Conservation (phyloP, 2,888 invertebrate species). For the Cephus sareptanus region DNA sequence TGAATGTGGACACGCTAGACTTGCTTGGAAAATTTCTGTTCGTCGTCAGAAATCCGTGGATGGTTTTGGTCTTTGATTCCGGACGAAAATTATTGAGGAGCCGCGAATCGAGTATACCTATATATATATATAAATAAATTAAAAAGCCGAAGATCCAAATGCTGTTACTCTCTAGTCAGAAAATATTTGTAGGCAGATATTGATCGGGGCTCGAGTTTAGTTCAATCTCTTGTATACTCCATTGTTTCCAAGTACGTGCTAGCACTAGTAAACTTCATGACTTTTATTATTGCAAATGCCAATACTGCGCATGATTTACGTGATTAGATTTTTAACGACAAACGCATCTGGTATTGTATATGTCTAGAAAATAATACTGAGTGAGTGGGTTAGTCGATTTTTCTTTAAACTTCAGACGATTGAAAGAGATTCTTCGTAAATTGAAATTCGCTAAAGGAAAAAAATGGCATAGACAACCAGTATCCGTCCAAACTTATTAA, state of each 20-base stretch:
- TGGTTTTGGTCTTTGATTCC: not conserved
- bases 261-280: not conserved
- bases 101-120: not conserved
- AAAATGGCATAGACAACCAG: not conserved
- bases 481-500: not conserved
- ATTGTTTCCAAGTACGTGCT: not conserved
- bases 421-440: not conserved
- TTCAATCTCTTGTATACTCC: not conserved
- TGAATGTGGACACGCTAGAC: not conserved
- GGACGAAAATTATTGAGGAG: not conserved
- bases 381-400: not conserved
- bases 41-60: not conserved
- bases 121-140: not conserved
- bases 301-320: not conserved
- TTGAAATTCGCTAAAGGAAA: not conserved
- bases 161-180: conserved; percentile 1
- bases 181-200: not conserved
- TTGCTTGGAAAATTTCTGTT: not conserved
- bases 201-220: not conserved
- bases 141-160: not conserved
- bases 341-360: not conserved
- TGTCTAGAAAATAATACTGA: not conserved
- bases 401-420: not conserved
- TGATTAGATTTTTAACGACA: not conserved
- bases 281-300: not conserved